Evolutionary conservation across 1,140 invertebrate species (phyloP).

Genomic region (Arion vulgaris): DNA sequence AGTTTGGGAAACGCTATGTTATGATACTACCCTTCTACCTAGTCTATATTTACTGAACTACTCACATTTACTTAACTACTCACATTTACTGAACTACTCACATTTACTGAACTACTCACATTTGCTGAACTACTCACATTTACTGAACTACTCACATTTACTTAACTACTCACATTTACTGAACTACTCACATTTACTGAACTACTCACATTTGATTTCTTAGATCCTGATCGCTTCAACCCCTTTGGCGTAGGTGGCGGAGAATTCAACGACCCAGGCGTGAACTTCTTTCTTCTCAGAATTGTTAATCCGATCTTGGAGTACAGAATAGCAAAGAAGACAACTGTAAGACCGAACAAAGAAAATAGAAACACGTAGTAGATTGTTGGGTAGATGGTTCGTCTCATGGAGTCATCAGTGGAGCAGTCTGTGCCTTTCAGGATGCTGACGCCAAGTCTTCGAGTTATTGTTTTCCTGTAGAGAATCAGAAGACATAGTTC

Average conservation of each 20-base stretch:
- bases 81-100: no score
- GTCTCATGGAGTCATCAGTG: constrained; percentile 60
- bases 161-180: no score
- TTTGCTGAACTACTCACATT: no score
- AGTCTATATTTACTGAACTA: no score
- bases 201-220: not conserved
- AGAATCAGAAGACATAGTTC: not conserved
- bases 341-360: constrained; percentile 58
- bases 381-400: constrained; percentile 60
- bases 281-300: constrained; percentile 52
- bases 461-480: constrained; percentile 28
- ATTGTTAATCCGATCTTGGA: constrained; percentile 57
- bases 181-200: no score
- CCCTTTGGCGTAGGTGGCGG: not conserved
- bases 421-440: constrained; percentile 63
- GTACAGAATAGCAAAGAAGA: constrained; percentile 64
- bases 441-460: not conserved
- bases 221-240: not conserved
- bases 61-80: no score
- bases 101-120: no score
- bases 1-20: no score
- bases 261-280: not conserved
- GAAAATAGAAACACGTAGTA: constrained; percentile 66
- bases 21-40: no score
- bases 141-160: no score